A percentile compares a stretch with the other conserved stretches of the same genome.
Conservation (phyloP, 2,888 invertebrate genomes). For the Caenorhabditis panamensis region DNA sequence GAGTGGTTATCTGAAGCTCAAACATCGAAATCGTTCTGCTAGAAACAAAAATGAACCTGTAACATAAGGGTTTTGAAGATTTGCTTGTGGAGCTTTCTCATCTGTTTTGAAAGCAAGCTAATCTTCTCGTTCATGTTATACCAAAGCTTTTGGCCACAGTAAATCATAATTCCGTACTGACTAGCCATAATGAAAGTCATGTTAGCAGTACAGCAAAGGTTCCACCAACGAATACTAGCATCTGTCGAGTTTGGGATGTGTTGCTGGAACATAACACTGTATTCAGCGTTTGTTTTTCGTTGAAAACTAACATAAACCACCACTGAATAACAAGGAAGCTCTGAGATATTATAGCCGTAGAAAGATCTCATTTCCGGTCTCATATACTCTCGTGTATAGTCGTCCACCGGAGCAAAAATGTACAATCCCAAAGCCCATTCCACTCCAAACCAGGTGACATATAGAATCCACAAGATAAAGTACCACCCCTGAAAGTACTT, state of each 20-base stretch:
- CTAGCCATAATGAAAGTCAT: conserved; percentile 31
- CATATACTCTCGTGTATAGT: conserved; percentile 6
- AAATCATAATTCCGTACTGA: conserved; percentile 33
- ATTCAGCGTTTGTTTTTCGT: background rate
- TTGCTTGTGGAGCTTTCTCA: conserved; percentile 32
- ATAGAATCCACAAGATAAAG: conserved; percentile 10
- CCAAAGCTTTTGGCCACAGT: conserved; percentile 15
- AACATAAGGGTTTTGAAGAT: conserved; percentile 30
- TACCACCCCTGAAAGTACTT: conserved; percentile 5
- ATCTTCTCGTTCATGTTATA: conserved; percentile 17
- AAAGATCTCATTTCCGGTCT: background rate
- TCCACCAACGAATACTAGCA: conserved; percentile 19
- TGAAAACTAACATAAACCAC: conserved; percentile 13
- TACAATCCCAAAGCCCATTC: conserved; percentile 2
- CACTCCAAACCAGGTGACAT: conserved; percentile 7
- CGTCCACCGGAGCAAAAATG: background rate
- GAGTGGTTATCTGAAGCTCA: conserved; percentile 20
- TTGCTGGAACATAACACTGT: no score
- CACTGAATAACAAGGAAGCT: background rate
- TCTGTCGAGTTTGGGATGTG: conserved; percentile 7
- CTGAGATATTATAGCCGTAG: background rate
- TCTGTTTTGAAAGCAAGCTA: background rate
- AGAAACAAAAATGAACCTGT: conserved; percentile 7
- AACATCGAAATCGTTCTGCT: background rate
- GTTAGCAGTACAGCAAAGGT: conserved; percentile 10